Evolutionary conservation across 2,113 vertebrate genomes (phyloP).

Genomic region (Scartelaos histophorus): DNA sequence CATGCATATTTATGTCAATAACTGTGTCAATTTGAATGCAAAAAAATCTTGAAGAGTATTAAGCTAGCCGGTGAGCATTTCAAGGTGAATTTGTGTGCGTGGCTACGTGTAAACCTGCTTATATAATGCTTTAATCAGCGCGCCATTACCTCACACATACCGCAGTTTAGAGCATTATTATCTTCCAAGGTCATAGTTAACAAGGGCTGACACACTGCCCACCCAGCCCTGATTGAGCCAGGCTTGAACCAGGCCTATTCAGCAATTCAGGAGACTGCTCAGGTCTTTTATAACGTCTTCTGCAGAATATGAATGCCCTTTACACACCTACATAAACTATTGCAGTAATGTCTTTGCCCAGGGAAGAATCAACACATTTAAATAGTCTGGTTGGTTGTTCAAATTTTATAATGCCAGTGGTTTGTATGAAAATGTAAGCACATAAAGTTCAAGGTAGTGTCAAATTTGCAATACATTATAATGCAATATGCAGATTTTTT

Average conservation of each 20-base stretch:
- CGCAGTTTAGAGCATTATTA: constrained; percentile 73
- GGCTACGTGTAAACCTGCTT: constrained; percentile 63
- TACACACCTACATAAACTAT: not conserved
- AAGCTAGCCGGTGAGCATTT: not conserved
- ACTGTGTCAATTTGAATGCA: not conserved
- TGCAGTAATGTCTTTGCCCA: not conserved
- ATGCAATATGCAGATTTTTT: too few relatives aligned
- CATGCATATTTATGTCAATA: constrained; percentile 22
- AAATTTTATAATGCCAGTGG: not conserved
- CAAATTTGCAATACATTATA: too few relatives aligned
- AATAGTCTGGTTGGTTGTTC: not conserved
- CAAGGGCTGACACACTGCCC: constrained; percentile 64
- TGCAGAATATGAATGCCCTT: not conserved
- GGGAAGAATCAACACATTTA: not conserved
- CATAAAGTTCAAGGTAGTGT: too few relatives aligned
- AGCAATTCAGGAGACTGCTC: constrained; percentile 63
- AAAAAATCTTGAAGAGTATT: constrained; percentile 8
- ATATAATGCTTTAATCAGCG: constrained; percentile 76
- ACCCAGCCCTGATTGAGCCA: constrained; percentile 71
- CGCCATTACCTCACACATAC: constrained; percentile 64
- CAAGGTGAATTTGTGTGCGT: constrained; percentile 33
- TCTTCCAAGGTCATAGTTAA: constrained; percentile 79
- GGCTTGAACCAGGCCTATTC: constrained; percentile 61
- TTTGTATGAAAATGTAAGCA: not conserved
- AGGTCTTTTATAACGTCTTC: constrained; percentile 5